Base-by-base conservation (phyloP, 2,113 vertebrate species). In the Mystacornis crossleyi region DNA sequence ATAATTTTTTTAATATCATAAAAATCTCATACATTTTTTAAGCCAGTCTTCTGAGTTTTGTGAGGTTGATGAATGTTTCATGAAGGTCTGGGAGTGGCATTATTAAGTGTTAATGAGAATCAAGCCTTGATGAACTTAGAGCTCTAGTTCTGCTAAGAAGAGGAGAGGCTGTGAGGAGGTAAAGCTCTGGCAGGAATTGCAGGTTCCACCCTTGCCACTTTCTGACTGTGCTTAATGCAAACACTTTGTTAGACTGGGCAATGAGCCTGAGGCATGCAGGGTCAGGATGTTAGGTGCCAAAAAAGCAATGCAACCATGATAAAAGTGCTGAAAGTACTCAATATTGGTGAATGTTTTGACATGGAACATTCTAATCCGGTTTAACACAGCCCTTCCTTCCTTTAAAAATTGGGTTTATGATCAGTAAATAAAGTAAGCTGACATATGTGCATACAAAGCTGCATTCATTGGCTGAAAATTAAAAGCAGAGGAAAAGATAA, bases 41-140 rank as follows among this genome's bases (percentile, higher is more conserved):
- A 95, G 81, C 36, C 74, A 38, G 9, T 80, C 79, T 90, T 62
- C 55, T 74, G 74, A 88, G 42, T 94, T 94, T 80, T 50, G 29
- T 82, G 85, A 86, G 70, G 34, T 38, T 81, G 71, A 73, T 94
- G 42, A 89, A 93, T 93, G 81, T 94, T 95, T 94, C 71, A 80
- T 94, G 74, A 83, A 77, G 67, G 26, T 25, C 71, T 83, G 47
- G 90, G 78, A 82, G 90, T 66, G 66, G 78, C 75, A 36, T 90
- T 97, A 93, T 89, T 88, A 95, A 93, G 74, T 60, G 95, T 91
- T 86, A 91, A 91, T 79, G 87, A 96, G 84, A 94, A 90, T 84
- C n/a, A 50, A 91, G 70, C 73, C 81, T 90, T 90, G 85, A 91
- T 93, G 79, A 90, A 90, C 72, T 86, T 82, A 26, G 2, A 69